Evolutionary conservation across 2,797 vertebrate species (phyloP).

Genomic region (Darevskia nairensis): DNA sequence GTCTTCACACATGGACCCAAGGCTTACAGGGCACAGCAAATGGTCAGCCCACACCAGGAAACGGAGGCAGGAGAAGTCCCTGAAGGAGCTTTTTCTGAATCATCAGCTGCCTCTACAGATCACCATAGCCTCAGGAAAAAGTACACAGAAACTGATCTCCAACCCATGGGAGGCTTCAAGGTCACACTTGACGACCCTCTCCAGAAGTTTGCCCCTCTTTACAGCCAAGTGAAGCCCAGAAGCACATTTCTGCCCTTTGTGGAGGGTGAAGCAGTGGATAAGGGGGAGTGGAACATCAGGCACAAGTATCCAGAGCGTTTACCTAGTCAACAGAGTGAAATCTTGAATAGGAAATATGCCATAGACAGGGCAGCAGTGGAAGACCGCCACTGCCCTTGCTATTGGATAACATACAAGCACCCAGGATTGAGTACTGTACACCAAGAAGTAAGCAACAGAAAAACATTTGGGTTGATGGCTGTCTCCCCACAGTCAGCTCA

Average conservation of each 20-base stretch:
- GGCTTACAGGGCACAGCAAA: too few species aligned
- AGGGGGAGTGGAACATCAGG: slow-evolving; percentile 39
- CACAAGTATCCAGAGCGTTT: slow-evolving; percentile 52
- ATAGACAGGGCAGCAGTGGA: slow-evolving; percentile 7
- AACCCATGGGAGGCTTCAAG: background rate
- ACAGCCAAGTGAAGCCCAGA: background rate
- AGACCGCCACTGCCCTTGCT: background rate
- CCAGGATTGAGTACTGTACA: background rate
- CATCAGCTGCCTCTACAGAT: background rate
- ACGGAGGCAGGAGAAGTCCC: too few species aligned
- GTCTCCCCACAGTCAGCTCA: background rate
- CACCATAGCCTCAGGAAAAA: background rate
- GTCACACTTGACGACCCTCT: background rate
- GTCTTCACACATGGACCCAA: background rate
- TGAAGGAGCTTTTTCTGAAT: background rate
- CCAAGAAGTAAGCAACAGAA: background rate
- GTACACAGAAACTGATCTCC: background rate
- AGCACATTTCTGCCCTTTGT: background rate
- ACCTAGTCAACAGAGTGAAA: slow-evolving; percentile 18
- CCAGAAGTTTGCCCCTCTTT: background rate
- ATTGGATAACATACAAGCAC: too few species aligned
- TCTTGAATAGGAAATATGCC: background rate
- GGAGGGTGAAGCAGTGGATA: slow-evolving; percentile 31
- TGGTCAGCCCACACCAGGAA: too few species aligned
- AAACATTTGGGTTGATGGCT: background rate